Base-by-base conservation (phyloP, 2,888 invertebrate genomes). In the Caradrina kadenii region DNA sequence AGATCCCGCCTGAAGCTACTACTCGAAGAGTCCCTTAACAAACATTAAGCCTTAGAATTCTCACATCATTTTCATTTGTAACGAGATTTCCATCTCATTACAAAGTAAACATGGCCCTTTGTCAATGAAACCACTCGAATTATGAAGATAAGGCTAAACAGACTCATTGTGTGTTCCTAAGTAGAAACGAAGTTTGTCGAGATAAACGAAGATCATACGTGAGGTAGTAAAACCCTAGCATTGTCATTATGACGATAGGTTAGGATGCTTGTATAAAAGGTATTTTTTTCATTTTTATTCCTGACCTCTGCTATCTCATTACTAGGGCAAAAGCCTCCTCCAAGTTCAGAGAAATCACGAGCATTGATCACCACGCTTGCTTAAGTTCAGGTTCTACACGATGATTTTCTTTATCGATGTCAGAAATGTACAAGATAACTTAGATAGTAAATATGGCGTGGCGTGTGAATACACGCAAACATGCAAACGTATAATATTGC, bases 41-140 rank as follows among this genome's bases (percentile, higher is more conserved):
- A 59, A 80, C 61, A 80, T 52, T 55, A 39, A 54, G 19, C 22
- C 39, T 63, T 50, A 55, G 31, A 64, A 75, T 58, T 67, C 39
- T 26, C 69, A 60, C 65, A 73, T 52, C n/a, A 55, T 78, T 81
- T 55, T 22, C 64, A 65, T 63, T 71, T 48, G 58, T 63, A 71
- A 77, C 79, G 80, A 79, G 79, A 62, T 72, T 74, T 69, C 61
- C 69, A 74, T 69, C 69, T 80, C 78, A 83, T 83, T 76, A 76
- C 66, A 80, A 80, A 82, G 77, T 73, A 79, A 83, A 84, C 63
- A 71, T 73, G 58, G 61, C 49, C 76, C 69, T 84, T 84, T 86
- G 81, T 84, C 54, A 63, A 65, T 65, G 64, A 80, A 79, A 76
- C 75, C 78, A 78, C 67, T 76, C 67, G 77, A 75, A 77, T 83